Evolutionary conservation across 92 coral and sea anemone genomes (phyloP).

Genomic region (Epizoanthus fatuus): DNA sequence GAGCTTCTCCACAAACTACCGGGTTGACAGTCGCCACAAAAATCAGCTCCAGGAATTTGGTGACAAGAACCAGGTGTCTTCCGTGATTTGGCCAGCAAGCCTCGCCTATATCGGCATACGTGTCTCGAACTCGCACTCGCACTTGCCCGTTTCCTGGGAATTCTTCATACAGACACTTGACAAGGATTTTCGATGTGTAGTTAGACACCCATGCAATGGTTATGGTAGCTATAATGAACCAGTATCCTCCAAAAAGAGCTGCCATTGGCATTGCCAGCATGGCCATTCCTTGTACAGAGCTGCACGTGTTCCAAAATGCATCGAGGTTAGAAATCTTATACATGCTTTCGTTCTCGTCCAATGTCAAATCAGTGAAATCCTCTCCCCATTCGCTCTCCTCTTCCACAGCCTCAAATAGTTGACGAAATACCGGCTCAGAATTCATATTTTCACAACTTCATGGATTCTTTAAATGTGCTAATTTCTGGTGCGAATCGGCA

Average conservation of each 20-base stretch:
- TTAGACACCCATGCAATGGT: constrained; percentile 67
- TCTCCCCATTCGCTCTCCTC: not conserved
- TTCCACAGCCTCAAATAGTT: not conserved
- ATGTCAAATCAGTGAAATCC: not conserved
- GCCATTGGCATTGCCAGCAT: constrained; percentile 75
- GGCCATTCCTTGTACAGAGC: constrained; percentile 79
- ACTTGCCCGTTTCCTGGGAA: constrained; percentile 51
- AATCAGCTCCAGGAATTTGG: constrained; percentile 75
- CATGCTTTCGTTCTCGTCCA: constrained; percentile 51
- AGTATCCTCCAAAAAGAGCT: constrained; percentile 73
- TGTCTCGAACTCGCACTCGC: constrained; percentile 60
- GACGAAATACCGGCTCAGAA: constrained; percentile 1
- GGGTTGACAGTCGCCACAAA: constrained; percentile 75
- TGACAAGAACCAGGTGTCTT: constrained; percentile 68
- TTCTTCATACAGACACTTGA: constrained; percentile 67
- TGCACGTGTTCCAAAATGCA: constrained; percentile 88
- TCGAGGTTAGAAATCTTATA: constrained; percentile 79
- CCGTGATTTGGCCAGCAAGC: constrained; percentile 84
- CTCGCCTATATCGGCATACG: constrained; percentile 82
- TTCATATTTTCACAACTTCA: constrained; percentile 26
- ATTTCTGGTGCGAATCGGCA: not conserved
- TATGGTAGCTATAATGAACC: constrained; percentile 70
- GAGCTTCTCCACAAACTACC: constrained; percentile 80
- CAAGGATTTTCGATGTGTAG: constrained; percentile 72
- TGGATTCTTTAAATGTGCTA: not conserved